These are phyloP conservation scores for Gobius niger DNA, from an alignment of 2,113 vertebrate species.

Conservation along the genomic window DNA sequence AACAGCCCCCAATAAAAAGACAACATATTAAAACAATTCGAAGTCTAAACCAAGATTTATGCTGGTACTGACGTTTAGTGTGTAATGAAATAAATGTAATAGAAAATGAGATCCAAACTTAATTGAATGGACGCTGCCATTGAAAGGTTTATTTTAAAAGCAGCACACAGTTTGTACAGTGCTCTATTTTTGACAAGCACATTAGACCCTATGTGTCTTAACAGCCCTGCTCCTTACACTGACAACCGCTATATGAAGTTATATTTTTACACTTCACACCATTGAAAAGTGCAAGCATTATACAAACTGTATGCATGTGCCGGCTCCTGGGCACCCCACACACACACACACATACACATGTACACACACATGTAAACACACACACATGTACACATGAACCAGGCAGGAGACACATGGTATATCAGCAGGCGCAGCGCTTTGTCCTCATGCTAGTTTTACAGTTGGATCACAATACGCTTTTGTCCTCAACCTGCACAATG, in stretches of 20 bases:
- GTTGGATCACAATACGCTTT: constrained; percentile 56
- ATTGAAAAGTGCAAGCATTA: constrained; percentile 33
- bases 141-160: not conserved
- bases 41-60: no score
- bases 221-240: not conserved
- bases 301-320: constrained; percentile 45
- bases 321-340: constrained; percentile 22
- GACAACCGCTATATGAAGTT: not conserved
- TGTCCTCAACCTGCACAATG: constrained; percentile 38
- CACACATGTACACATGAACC: constrained; percentile 26
- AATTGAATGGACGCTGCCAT: not conserved
- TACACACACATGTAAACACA: constrained; percentile 29
- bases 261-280: constrained; percentile 43
- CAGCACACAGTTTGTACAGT: not conserved
- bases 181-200: not conserved
- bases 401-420: constrained; percentile 70
- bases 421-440: constrained; percentile 73
- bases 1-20: no score
- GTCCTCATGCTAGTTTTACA: constrained; percentile 63
- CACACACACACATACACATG: not conserved
- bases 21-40: no score
- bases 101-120: not conserved
- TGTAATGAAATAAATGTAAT: not conserved
- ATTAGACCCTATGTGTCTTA: not conserved
- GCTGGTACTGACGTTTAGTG: no score